A percentile compares a stretch with the other conserved stretches of the same genome.
These are phyloP conservation scores for Hermetia illucens DNA, from an alignment of 1,140 invertebrate species.

Conservation along the genomic window DNA sequence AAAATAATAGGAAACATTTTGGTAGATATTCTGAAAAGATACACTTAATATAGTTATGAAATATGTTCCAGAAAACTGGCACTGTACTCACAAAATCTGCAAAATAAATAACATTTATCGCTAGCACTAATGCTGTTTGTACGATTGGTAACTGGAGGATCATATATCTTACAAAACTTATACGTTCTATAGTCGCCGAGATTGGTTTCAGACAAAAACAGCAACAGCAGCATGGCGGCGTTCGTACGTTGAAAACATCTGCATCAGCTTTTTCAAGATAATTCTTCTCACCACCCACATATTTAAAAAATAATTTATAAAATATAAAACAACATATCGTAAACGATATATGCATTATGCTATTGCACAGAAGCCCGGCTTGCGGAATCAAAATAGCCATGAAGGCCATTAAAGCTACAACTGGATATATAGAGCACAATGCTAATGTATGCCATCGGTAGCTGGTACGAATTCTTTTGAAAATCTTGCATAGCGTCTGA, in stretches of 20 bases:
- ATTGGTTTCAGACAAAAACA: constrained; percentile 15
- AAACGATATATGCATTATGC: constrained; percentile 26
- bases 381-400: constrained; percentile 22
- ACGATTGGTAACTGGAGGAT: constrained; percentile 27
- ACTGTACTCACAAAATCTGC: too few relatives aligned
- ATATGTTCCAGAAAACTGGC: too few relatives aligned
- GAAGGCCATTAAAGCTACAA: constrained; percentile 21
- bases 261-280: constrained; percentile 20
- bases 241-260: constrained; percentile 16
- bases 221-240: constrained; percentile 24
- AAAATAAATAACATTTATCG: too few relatives aligned
- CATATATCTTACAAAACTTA: constrained; percentile 20
- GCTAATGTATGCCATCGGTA: constrained; percentile 15
- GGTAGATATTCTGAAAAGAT: constrained; percentile 10
- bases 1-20: constrained; percentile 18
- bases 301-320: constrained; percentile 18
- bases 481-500: constrained; percentile 15
- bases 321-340: constrained; percentile 20
- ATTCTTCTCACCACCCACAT: constrained; percentile 21
- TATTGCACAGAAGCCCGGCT: constrained; percentile 24
- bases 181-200: constrained; percentile 17
- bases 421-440: constrained; percentile 21
- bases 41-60: too few relatives aligned
- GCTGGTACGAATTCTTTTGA: constrained; percentile 14
- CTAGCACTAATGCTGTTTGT: too few relatives aligned